Evolutionary conservation across 2,113 vertebrate species (phyloP).

Genomic region (Orientallactaga bullata): DNA sequence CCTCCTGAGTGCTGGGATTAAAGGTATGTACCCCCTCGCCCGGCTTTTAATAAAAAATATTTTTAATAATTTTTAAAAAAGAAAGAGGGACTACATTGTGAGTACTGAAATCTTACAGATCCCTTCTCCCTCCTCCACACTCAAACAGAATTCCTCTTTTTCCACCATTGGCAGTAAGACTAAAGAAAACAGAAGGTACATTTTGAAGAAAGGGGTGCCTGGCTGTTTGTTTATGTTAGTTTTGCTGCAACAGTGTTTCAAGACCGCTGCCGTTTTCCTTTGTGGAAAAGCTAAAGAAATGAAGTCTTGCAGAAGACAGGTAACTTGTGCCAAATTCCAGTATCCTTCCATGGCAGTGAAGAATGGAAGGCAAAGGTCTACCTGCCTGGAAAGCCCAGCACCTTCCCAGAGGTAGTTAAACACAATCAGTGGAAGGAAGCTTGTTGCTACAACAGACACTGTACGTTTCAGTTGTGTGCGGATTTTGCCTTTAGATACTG

Average conservation of each 20-base stretch:
- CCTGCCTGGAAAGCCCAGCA: neutral
- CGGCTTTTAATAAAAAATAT: too few species aligned
- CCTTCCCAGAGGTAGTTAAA: neutral
- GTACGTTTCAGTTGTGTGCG: neutral
- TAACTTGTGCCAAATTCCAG: neutral
- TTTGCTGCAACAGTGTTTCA: neutral
- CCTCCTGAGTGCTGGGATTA: too few species aligned
- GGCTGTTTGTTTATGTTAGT: neutral
- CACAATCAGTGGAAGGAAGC: neutral
- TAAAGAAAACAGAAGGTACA: neutral
- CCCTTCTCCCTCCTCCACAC: too few species aligned
- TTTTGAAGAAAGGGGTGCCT: neutral
- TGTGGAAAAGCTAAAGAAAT: neutral
- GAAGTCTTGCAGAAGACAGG: neutral
- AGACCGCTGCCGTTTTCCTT: neutral
- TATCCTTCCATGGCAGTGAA: neutral
- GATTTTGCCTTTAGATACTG: neutral
- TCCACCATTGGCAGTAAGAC: neutral
- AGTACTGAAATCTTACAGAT: neutral
- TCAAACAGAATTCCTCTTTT: neutral
- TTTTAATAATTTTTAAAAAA: too few species aligned
- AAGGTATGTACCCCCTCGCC: too few species aligned
- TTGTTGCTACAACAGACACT: neutral
- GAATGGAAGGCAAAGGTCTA: neutral
- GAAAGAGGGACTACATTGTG: too few species aligned